These are phyloP conservation scores for Trichonephila inaurata DNA, from an alignment of 1,140 invertebrate genomes.

Conservation along the genomic window DNA sequence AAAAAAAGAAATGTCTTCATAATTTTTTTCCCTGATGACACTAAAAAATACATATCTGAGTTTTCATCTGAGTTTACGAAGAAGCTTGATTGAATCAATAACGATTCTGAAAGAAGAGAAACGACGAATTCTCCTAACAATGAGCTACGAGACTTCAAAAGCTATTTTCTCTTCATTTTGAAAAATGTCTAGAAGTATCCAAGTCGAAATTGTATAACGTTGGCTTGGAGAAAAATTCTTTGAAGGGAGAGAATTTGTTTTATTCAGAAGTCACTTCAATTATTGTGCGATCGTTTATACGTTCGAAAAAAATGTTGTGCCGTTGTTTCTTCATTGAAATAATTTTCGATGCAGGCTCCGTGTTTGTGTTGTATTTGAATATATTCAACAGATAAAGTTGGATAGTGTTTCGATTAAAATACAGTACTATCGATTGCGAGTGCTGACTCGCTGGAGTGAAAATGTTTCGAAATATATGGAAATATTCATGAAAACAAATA, in stretches of 20 bases:
- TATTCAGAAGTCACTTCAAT: neutral
- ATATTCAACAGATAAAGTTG: too few relatives aligned
- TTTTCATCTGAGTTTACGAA: neutral
- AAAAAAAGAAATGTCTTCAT: too few relatives aligned
- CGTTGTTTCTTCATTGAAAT: too few relatives aligned
- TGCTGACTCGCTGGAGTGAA: too few relatives aligned
- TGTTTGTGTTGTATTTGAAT: too few relatives aligned
- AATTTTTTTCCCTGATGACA: too few relatives aligned
- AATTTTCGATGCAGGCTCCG: too few relatives aligned
- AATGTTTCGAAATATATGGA: too few relatives aligned
- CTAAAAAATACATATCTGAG: neutral
- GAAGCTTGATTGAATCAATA: neutral
- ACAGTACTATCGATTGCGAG: too few relatives aligned
- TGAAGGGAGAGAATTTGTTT: neutral
- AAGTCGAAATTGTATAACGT: neutral
- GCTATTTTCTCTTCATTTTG: neutral
- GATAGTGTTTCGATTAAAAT: too few relatives aligned
- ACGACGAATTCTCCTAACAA: neutral
- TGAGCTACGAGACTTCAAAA: neutral
- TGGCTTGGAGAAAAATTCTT: neutral
- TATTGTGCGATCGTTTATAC: neutral
- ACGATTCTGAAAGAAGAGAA: neutral
- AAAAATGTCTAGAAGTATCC: neutral
- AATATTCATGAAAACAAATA: too few relatives aligned
- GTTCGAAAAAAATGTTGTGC: neutral